A percentile compares a stretch with the other conserved stretches of the same genome.
Evolutionary conservation across 2,888 invertebrate genomes (phyloP).

Genomic region (Frankliniella fusca): DNA sequence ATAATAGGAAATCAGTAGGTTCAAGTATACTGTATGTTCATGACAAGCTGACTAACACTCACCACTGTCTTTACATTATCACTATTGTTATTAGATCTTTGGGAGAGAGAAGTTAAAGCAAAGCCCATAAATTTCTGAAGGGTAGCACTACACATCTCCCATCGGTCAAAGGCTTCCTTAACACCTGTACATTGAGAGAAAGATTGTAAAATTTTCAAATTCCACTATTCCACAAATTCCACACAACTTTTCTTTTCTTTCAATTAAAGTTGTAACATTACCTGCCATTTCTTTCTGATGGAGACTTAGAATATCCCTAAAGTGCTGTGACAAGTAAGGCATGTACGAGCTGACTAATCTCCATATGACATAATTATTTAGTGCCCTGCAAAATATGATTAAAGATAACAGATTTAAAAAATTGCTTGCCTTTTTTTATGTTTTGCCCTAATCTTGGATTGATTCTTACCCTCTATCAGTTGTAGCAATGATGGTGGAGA

Average conservation of each 20-base stretch:
- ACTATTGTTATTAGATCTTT: slow-evolving; percentile 41
- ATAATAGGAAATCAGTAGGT: slow-evolving; percentile 1
- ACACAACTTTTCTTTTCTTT: too few species aligned
- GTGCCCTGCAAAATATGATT: slow-evolving; percentile 44
- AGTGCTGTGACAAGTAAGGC: slow-evolving; percentile 51
- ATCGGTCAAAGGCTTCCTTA: slow-evolving; percentile 44
- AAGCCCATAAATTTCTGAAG: slow-evolving; percentile 51
- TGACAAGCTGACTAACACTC: slow-evolving; percentile 31
- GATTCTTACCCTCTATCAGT: slow-evolving; percentile 47
- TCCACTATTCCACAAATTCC: too few species aligned
- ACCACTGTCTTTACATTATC: slow-evolving; percentile 38
- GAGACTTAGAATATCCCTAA: slow-evolving; percentile 38
- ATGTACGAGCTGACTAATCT: slow-evolving; percentile 53
- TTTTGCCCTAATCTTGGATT: neutral
- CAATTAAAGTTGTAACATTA: slow-evolving; percentile 29
- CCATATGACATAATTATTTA: slow-evolving; percentile 59
- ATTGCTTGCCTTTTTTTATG: neutral
- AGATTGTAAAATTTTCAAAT: neutral
- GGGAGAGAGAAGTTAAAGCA: slow-evolving; percentile 49
- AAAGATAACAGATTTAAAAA: slow-evolving; percentile 8
- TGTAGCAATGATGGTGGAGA: slow-evolving; percentile 52
- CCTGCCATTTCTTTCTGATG: slow-evolving; percentile 41
- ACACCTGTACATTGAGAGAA: slow-evolving; percentile 36
- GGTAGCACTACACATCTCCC: slow-evolving; percentile 53
- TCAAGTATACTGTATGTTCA: neutral